Conservation (phyloP, 92 coral and sea anemone species). For the Muricea muricata region DNA sequence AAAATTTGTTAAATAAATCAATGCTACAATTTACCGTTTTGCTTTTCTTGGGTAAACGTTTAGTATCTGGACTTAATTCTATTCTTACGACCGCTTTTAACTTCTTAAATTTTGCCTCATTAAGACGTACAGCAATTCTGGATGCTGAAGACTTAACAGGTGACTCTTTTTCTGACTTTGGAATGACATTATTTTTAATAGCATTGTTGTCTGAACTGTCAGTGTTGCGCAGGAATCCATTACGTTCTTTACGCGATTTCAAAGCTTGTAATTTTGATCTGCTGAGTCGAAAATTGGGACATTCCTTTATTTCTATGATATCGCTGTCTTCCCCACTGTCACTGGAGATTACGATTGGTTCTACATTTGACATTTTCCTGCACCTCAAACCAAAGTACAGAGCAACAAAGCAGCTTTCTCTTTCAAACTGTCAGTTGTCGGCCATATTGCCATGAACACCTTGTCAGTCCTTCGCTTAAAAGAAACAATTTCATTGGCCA, state of each 20-base stretch:
- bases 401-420: background rate
- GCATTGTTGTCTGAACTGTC: background rate
- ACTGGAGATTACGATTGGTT: conserved; percentile 1
- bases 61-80: background rate
- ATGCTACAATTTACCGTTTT: background rate
- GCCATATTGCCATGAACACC: background rate
- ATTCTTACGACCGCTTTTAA: background rate
- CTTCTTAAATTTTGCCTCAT: background rate
- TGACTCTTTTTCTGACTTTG: background rate
- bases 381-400: background rate
- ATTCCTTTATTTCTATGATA: background rate
- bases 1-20: too few species aligned
- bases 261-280: conserved; percentile 8
- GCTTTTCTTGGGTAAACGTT: background rate
- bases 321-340: conserved; percentile 9
- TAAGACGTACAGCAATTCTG: background rate
- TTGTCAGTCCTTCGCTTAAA: background rate
- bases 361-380: too few species aligned
- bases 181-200: background rate
- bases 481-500: background rate
- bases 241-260: background rate
- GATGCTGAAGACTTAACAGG: background rate
- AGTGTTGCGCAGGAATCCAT: background rate
- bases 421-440: background rate
- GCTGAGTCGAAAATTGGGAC: background rate